Evolutionary conservation across 2,888 invertebrate genomes (phyloP), one percentile per base, ranked within the genome.

Genomic region (Cerastoderma edule): DNA sequence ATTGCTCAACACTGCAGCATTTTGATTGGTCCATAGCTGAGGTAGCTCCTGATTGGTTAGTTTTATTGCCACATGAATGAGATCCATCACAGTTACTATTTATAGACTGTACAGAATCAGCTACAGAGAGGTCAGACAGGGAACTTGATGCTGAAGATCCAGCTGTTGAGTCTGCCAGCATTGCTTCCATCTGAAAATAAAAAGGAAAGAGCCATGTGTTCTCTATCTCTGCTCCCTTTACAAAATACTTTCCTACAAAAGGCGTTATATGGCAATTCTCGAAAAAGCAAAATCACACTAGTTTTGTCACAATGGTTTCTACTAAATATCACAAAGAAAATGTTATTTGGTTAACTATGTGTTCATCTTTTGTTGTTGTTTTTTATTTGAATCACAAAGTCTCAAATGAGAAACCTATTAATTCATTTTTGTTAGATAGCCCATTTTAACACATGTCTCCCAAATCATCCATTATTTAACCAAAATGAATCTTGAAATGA

Each of bases 141-240:
- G 64, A 64, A 46, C 50, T 44, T 27, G 71, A 64, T 28, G 54
- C 39, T 5, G 39, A 53, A 27, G 71, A 67, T 24, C 53, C 60
- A 16, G 50, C 70, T 4, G 24, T 54, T 13, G 33, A 66, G 19
- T 73, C 53, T 16, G 73, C 35, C 28, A 78, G 63, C 53, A 81
- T 53, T 39, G 66, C 57, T 30, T 72, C 71, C 81, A 81, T 78
- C 78, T 81, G 74, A 73, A 81, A 72, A 57, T 6, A 56, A 33
- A 67, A 50, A 50, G 8, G 2, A 27, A 56, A 56, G 39, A 39
- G 16, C n/a, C 53, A 53, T 6, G 24, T 6, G 24, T 16, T 53
- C 8, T 8, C 22, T 53, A 53, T 16, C 19, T 22, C 8, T 6
- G 24, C 53, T 53, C 13, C n/a, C 8, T 6, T 13, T 10, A n/a